Evolutionary conservation across 2,113 vertebrate genomes (phyloP), one percentile per base, ranked within the genome.

Genomic region (Tonatia bakeri): DNA sequence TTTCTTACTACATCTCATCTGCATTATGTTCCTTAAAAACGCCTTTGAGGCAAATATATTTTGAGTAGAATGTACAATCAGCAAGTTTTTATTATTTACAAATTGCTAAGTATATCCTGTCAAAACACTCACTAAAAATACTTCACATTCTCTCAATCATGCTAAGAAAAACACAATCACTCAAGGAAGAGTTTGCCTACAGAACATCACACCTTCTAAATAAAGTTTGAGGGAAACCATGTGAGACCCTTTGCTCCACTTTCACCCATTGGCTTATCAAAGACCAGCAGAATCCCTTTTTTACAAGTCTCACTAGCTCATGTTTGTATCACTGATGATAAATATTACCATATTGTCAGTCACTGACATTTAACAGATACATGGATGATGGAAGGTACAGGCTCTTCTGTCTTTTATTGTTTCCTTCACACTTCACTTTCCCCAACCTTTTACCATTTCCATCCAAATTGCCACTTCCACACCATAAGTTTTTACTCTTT

Each of bases 51-150:
- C 86, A 94, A 97, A 94, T 91, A n/a, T 91, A 95, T 96, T 95
- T 92, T 94, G 81, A 96, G 93, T 69, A 96, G 96, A 91, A 93
- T 95, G 33, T 77, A 85, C 54, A 94, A 91, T 94, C 90, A 96
- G 83, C 77, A 95, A 97, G 86, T 98, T 96, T 97, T 87, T 96
- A 95, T 97, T 97, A 97, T 97, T 98, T 98, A 97, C 84, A 87
- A 97, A 96, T 96, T 96, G 82, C 82, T 96, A 97, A 95, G 94
- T 96, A 84, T 91, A 94, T 70, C 75, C 84, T 97, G 96, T 96
- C 95, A 97, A 97, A 97, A 97, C 91, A 97, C 54, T 96, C 31
- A 40, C 95, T 97, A 97, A 97, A 96, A 97, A 97, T 95, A 96
- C 92, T 90, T 38, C 88, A 90, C 24, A 87, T 95, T 96, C 79